A percentile compares a stretch with the other conserved stretches of the same genome.
Evolutionary conservation across 1,140 invertebrate species (phyloP).

Genomic region (Cyphomyrmex costatus): DNA sequence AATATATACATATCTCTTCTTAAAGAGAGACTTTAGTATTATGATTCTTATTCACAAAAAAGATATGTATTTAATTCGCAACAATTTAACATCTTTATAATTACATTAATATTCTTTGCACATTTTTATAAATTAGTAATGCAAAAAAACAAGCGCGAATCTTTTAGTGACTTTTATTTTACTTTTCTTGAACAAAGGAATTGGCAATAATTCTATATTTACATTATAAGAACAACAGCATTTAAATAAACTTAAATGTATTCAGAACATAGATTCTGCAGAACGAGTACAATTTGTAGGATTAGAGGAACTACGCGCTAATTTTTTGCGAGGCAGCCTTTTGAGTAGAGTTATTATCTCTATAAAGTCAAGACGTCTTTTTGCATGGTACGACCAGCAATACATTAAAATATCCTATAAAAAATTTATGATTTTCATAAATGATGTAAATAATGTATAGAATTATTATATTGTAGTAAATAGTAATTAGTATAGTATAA

Average conservation of each 20-base stretch:
- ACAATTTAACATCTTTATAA: constrained; percentile 17
- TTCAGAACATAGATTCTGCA: constrained; percentile 96
- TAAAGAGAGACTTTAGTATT: constrained; percentile 11
- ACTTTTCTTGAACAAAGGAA: constrained; percentile 81
- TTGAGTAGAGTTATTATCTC: constrained; percentile 94
- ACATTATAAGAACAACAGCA: constrained; percentile 83
- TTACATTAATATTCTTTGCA: constrained; percentile 35
- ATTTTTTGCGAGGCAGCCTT: constrained; percentile 96
- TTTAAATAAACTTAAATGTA: constrained; percentile 80
- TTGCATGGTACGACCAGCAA: constrained; percentile 96
- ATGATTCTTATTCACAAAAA: constrained; percentile 30
- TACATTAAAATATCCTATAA: constrained; percentile 97
- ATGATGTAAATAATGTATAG: neutral
- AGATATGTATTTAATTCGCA: constrained; percentile 53
- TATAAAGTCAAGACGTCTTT: constrained; percentile 96
- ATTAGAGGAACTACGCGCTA: constrained; percentile 98
- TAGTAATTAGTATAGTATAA: too few species aligned
- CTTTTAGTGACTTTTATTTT: constrained; percentile 79
- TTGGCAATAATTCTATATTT: constrained; percentile 83
- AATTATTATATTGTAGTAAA: too few species aligned
- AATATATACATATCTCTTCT: constrained; percentile 18
- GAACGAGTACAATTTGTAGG: constrained; percentile 97
- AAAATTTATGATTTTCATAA: neutral
- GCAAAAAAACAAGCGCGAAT: constrained; percentile 56
- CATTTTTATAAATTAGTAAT: constrained; percentile 67